These are phyloP conservation scores for Hymenochirus boettgeri DNA, from an alignment of 2,113 vertebrate genomes.

Conservation along the genomic window DNA sequence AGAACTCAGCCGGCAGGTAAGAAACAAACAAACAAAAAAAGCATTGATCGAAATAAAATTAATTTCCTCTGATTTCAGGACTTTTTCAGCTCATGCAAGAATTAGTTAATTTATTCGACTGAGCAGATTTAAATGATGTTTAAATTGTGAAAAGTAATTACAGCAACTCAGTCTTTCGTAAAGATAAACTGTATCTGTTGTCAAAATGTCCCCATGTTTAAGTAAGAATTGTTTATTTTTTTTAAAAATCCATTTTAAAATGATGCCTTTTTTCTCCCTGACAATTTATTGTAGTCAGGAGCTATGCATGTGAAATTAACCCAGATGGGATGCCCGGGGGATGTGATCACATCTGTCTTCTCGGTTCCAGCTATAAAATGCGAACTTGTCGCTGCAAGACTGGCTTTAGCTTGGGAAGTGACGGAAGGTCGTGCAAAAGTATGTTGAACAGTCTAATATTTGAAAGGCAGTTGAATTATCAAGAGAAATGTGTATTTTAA, in stretches of 20 bases:
- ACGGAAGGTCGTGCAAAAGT: constrained; percentile 96
- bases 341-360: constrained; percentile 89
- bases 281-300: constrained; percentile 68
- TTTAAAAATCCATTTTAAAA: constrained; percentile 39
- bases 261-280: constrained; percentile 46
- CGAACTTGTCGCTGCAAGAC: constrained; percentile 88
- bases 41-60: neutral
- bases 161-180: constrained; percentile 6
- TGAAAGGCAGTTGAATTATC: constrained; percentile 11
- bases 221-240: constrained; percentile 33
- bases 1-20: constrained; percentile 85
- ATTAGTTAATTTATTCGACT: too few species aligned
- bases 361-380: constrained; percentile 89
- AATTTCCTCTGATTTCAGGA: neutral
- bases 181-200: constrained; percentile 15
- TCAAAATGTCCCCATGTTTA: constrained; percentile 26
- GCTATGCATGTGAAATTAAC: constrained; percentile 83
- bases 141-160: constrained; percentile 28
- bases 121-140: constrained; percentile 12
- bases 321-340: constrained; percentile 78
- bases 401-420: constrained; percentile 80
- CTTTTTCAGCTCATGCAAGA: too few species aligned
- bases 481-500: neutral
- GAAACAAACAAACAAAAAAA: constrained; percentile 1
- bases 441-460: constrained; percentile 58